Evolutionary conservation across 2,797 vertebrate species (phyloP).

Genomic region (Peromyscus eremicus): DNA sequence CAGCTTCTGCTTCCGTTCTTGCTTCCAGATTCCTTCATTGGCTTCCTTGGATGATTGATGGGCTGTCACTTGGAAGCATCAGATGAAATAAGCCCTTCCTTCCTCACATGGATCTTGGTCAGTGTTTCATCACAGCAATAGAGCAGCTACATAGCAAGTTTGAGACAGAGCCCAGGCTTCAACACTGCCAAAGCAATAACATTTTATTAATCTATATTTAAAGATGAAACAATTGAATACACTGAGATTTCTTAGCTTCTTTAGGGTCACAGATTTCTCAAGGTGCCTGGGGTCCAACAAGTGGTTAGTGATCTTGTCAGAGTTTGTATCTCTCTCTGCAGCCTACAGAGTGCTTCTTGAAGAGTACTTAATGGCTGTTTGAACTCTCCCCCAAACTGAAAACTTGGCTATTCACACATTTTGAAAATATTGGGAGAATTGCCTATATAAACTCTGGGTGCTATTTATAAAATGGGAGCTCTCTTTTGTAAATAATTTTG

Average conservation of each 20-base stretch:
- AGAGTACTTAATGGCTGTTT: background rate
- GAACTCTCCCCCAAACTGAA: background rate
- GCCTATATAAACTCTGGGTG: background rate
- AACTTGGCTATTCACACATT: background rate
- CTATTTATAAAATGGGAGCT: background rate
- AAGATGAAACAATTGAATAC: background rate
- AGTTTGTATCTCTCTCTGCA: background rate
- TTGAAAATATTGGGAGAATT: background rate
- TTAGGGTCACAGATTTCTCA: background rate
- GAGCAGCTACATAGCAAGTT: background rate
- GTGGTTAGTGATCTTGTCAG: background rate
- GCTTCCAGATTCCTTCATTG: background rate
- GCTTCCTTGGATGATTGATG: background rate
- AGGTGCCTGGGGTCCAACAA: background rate
- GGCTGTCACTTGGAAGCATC: background rate
- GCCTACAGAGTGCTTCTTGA: background rate
- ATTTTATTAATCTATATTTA: constrained; percentile 8
- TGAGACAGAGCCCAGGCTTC: background rate
- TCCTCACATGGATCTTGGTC: background rate
- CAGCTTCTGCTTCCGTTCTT: background rate
- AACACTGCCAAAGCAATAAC: background rate
- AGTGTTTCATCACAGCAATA: background rate
- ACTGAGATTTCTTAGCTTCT: background rate
- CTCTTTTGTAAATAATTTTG: background rate
- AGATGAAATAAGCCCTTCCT: background rate